phyloP scores from a whole-genome alignment of 2,797 vertebrate species.

The Hylomyscus alleni region DNA sequence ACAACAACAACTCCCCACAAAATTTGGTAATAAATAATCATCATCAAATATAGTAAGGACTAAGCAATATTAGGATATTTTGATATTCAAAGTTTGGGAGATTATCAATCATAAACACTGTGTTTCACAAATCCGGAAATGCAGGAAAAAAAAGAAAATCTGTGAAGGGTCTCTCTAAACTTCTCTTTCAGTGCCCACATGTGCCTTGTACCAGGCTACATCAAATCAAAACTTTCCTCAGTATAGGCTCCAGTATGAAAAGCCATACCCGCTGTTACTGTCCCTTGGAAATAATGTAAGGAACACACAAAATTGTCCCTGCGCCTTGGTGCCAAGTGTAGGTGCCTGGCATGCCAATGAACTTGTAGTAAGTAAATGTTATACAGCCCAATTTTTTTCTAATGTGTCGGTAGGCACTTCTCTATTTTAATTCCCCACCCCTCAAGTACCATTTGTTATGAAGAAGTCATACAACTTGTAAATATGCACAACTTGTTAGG shows the following conservation, averaged over 20 bases:
- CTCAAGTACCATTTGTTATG: not conserved
- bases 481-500: conserved; percentile 38
- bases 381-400: not conserved
- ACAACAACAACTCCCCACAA: not conserved
- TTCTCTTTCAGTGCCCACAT: not conserved
- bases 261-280: not conserved
- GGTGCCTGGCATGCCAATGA: not conserved
- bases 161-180: not conserved
- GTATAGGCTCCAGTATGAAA: not conserved
- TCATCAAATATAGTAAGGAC: not conserved
- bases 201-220: not conserved
- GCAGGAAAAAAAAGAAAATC: not conserved
- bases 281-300: not conserved
- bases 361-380: not conserved
- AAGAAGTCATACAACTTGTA: conserved; percentile 30
- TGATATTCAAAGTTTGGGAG: not conserved
- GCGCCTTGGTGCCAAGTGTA: not conserved
- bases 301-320: not conserved
- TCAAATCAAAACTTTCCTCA: not conserved
- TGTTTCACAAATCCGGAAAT: not conserved
- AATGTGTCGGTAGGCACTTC: not conserved
- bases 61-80: not conserved
- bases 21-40: not conserved
- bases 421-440: conserved; percentile 44
- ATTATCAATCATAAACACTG: not conserved